Percentiles rank a stretch among this genome's conserved stretches.
Conservation (phyloP, 2,888 invertebrate species). For the Timema podura region DNA sequence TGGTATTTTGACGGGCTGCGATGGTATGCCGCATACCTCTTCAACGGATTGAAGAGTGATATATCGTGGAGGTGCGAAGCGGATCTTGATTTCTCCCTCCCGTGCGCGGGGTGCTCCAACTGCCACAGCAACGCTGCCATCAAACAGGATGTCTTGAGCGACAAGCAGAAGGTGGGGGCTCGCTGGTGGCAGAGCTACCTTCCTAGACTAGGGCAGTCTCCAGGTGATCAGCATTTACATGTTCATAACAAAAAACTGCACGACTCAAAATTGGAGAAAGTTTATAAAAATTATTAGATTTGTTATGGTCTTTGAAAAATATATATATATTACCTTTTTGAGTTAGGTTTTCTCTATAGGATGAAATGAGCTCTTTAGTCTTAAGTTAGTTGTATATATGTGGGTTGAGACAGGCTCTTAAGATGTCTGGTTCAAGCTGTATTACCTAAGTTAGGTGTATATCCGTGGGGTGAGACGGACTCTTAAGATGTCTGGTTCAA, state of each 20-base stretch:
- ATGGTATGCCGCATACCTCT: conserved; percentile 71
- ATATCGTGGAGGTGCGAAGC: conserved; percentile 68
- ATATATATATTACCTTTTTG: too few relatives aligned
- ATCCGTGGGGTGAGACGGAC: too few relatives aligned
- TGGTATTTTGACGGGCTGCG: conserved; percentile 82
- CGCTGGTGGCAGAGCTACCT: conserved; percentile 51
- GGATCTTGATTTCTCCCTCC: conserved; percentile 67
- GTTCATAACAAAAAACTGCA: background rate
- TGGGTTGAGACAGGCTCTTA: too few relatives aligned
- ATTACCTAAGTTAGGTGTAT: too few relatives aligned
- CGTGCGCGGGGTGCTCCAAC: conserved; percentile 76
- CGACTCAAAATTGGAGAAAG: too few relatives aligned
- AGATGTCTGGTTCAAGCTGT: too few relatives aligned
- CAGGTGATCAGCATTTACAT: conserved; percentile 17
- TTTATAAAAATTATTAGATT: too few relatives aligned
- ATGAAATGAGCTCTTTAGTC: too few relatives aligned
- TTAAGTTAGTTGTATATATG: too few relatives aligned
- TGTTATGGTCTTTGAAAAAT: too few relatives aligned
- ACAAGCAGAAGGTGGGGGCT: conserved; percentile 43
- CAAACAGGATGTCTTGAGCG: conserved; percentile 41
- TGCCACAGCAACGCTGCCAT: conserved; percentile 53
- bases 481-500: too few relatives aligned
- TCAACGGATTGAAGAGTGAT: conserved; percentile 59
- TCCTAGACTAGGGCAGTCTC: conserved; percentile 37
- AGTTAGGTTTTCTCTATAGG: too few relatives aligned